A percentile compares a stretch with the other conserved stretches of the same genome.
phyloP scores from a whole-genome alignment of 2,888 invertebrate species.

The Pachymerium ferrugineum region DNA sequence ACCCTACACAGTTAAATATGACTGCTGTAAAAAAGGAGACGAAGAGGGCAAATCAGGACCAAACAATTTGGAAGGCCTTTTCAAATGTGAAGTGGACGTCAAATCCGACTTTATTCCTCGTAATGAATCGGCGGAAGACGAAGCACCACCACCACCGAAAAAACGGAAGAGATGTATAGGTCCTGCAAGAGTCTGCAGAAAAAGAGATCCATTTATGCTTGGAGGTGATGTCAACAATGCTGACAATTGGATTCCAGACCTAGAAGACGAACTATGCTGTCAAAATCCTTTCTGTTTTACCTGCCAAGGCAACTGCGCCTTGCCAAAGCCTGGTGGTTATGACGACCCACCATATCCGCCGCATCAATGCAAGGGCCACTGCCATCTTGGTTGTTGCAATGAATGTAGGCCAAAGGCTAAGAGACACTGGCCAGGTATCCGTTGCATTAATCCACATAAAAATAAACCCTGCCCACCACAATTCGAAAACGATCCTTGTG shows the following conservation, averaged over 20 bases:
- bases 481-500: neutral
- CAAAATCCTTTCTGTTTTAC: neutral
- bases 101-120: neutral
- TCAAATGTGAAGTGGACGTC: neutral
- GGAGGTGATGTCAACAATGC: neutral
- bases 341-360: neutral
- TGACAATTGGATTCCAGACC: neutral
- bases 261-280: neutral
- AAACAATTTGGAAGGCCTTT: neutral
- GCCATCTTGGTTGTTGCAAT: neutral
- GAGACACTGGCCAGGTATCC: neutral
- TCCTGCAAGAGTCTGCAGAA: neutral
- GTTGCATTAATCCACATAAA: neutral
- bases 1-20: neutral
- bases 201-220: too few species aligned
- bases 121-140: neutral
- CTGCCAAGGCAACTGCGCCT: neutral
- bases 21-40: neutral
- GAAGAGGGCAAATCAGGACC: neutral
- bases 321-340: neutral
- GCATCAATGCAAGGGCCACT: neutral
- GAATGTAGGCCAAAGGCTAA: neutral
- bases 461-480: neutral
- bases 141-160: neutral
- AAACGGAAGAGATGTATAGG: too few species aligned